Evolutionary conservation across 1,140 invertebrate genomes (phyloP), one percentile per base, ranked within the genome.

Genomic region (Tenebrio molitor): DNA sequence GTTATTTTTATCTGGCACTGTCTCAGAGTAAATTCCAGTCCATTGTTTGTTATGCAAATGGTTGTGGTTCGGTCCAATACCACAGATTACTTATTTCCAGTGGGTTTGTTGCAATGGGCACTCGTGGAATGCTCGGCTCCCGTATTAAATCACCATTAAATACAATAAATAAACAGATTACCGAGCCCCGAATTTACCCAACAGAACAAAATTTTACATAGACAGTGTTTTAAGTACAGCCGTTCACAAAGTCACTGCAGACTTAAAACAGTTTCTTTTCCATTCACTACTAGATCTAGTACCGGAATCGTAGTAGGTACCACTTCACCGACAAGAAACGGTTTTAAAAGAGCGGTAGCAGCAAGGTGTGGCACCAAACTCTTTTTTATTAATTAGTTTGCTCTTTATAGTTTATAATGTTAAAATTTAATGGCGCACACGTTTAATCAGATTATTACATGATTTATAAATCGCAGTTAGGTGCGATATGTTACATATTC

Each of bases 21-120:
- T 46, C 67, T 50, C 23, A 73, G 34, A 58, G 46, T 68, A 41
- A 69, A 73, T 73, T 73, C 71, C 71, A 62, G 41, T 58, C 39
- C 65, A 68, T 73, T 73, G 71, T 73, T 68, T 73, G 64, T 73
- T 73, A 73, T 73, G 64, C 64, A 73, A 68, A 73, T 73, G 23
- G n/a, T 46, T 58, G 50, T 58, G 23, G 21, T 50, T 53, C 46
- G 44, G 39, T 8, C 53, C 46, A 58, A 67, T 68, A 73, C 64
- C 64, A 68, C 69, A 10, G 46, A 53, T 53, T 53, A 21, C 42
- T 44, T 15, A 44, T 17, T 15, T 44, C 16, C 36, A n/a, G 4
- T 41, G 4, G 12, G 36, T 41, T 41, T 41, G n/a, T 2, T 41
- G 36, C 12, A 44, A 39, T 39, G 36, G n/a, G 36, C n/a, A 44